Conservation (phyloP, 2,113 vertebrate species). For the Heloderma charlesbogerti region DNA sequence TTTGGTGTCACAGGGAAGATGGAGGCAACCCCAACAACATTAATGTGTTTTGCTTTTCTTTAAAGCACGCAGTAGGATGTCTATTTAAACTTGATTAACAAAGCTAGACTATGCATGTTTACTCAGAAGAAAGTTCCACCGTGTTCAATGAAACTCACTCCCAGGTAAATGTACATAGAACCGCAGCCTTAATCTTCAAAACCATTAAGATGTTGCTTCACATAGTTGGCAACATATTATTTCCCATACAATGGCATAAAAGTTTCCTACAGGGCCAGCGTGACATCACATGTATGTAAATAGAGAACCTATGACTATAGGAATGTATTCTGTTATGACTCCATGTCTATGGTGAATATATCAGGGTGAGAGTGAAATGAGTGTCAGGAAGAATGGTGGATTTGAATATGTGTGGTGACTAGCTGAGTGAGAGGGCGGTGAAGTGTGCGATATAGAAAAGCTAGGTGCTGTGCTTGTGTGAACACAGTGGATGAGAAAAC, state of each 20-base stretch:
- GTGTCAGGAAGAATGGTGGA: too few species aligned
- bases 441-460: too few species aligned
- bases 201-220: constrained; percentile 26
- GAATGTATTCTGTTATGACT: too few species aligned
- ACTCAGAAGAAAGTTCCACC: neutral
- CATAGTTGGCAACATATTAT: constrained; percentile 4
- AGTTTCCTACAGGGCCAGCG: neutral
- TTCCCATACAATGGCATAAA: neutral
- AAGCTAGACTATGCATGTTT: neutral
- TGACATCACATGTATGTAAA: too few species aligned
- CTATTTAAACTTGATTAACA: constrained; percentile 31
- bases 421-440: too few species aligned
- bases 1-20: constrained; percentile 17
- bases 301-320: too few species aligned
- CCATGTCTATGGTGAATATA: too few species aligned
- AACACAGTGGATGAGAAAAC: too few species aligned
- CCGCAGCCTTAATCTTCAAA: neutral
- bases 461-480: too few species aligned
- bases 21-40: constrained; percentile 4
- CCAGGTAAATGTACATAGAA: neutral
- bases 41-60: constrained; percentile 6
- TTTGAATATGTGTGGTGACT: too few species aligned
- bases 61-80: neutral
- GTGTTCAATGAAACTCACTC: neutral
- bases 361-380: too few species aligned